A percentile compares a stretch with the other conserved stretches of the same genome.
Conservation (phyloP, 2,888 invertebrate species). For the Thecocarcelia acutangulata region DNA sequence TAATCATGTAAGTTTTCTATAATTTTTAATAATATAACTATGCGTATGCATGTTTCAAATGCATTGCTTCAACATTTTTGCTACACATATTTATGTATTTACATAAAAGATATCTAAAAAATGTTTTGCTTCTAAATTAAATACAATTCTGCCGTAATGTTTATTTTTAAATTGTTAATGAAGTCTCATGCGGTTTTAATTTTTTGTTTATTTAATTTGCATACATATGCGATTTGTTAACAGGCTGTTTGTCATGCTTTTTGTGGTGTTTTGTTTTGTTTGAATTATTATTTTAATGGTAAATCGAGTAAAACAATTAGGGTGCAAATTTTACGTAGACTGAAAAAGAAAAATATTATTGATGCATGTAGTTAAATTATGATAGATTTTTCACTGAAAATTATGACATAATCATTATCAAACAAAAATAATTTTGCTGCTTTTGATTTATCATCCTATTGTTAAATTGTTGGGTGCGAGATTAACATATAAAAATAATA, state of each 20-base stretch:
- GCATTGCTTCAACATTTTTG: not conserved
- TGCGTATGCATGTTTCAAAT: slow-evolving; percentile 4
- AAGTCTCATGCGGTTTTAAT: slow-evolving; percentile 18
- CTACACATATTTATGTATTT: not conserved
- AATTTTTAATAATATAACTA: not conserved
- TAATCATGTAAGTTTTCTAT: slow-evolving; percentile 60
- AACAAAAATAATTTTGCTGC: not conserved
- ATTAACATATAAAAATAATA: not conserved
- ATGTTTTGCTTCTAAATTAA: slow-evolving; percentile 19
- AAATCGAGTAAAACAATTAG: slow-evolving; percentile 32
- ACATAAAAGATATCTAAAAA: not conserved
- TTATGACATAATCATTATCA: slow-evolving; percentile 12
- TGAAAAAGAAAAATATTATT: slow-evolving; percentile 15
- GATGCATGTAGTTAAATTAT: slow-evolving; percentile 7
- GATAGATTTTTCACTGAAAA: slow-evolving; percentile 12
- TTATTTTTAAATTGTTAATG: slow-evolving; percentile 56
- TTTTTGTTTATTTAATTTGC: not conserved
- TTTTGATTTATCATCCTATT: too few relatives aligned
- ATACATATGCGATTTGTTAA: not conserved
- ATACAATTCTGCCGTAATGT: slow-evolving; percentile 38
- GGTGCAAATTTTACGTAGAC: slow-evolving; percentile 27
- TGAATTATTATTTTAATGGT: slow-evolving; percentile 16
- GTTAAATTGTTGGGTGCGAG: not conserved
- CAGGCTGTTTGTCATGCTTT: slow-evolving; percentile 5
- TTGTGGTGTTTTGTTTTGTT: not conserved